phyloP scores from a whole-genome alignment of 2,888 invertebrate genomes.

The Elegia similella region DNA sequence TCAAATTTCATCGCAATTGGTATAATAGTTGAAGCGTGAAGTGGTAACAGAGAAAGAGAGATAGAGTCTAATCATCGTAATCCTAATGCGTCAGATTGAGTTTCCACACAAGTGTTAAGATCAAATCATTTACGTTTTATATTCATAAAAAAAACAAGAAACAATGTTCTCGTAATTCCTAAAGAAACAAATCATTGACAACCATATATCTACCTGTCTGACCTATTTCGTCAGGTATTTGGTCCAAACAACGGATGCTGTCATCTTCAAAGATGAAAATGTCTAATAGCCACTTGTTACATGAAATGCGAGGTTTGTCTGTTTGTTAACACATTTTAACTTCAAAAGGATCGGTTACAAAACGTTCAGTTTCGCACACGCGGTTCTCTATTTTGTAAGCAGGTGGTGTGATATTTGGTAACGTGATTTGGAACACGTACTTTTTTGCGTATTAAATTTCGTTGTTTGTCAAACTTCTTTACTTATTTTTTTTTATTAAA shows the following conservation, averaged over 20 bases:
- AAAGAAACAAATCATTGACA: neutral
- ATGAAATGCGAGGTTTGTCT: constrained; percentile 8
- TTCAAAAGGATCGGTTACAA: constrained; percentile 13
- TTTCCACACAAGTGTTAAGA: no score
- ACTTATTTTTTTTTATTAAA: no score
- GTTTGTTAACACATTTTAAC: neutral
- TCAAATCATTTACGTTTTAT: no score
- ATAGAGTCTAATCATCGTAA: no score
- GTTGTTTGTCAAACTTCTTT: no score
- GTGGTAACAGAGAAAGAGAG: no score
- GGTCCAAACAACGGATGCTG: constrained; percentile 8
- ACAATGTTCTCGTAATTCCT: neutral
- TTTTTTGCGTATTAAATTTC: neutral
- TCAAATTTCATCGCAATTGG: no score
- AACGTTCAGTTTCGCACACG: constrained; percentile 8
- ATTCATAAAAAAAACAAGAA: no score
- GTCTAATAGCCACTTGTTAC: constrained; percentile 13
- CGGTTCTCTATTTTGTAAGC: neutral
- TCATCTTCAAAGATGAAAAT: constrained; percentile 3
- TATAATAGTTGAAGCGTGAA: no score
- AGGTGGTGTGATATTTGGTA: neutral
- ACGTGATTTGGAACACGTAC: neutral
- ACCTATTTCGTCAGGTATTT: neutral
- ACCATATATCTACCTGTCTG: neutral
- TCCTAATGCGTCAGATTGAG: no score